Conservation (phyloP, 2,113 vertebrate genomes). For the Carettochelys insculpta region DNA sequence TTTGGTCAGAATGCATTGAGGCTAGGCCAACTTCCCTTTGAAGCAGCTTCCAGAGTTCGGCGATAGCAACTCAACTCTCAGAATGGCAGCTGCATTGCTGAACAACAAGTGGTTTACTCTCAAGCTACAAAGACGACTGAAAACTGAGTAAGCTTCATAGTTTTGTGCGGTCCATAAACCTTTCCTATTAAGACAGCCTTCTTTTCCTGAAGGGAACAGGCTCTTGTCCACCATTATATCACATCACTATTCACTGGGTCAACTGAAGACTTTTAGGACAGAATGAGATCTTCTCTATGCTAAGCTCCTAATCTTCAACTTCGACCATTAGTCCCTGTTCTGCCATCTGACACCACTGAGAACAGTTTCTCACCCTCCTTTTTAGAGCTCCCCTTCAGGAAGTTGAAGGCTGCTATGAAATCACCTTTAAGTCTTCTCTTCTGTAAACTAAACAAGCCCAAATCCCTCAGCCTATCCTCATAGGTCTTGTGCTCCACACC, state of each 20-base stretch:
- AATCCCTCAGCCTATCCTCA: too few species aligned
- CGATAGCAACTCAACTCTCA: background rate
- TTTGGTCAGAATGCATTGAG: background rate
- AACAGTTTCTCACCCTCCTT: too few species aligned
- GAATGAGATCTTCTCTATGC: background rate
- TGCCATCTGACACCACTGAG: too few species aligned
- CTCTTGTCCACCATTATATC: background rate
- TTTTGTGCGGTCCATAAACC: fast-evolving
- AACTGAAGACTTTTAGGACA: background rate
- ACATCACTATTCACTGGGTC: fast-evolving
- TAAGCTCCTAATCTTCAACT: background rate
- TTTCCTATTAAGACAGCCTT: background rate
- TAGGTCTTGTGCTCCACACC: too few species aligned
- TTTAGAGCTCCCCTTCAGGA: too few species aligned
- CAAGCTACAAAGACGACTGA: background rate
- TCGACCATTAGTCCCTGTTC: too few species aligned
- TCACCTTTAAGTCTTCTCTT: too few species aligned
- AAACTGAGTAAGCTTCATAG: background rate
- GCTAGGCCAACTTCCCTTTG: background rate
- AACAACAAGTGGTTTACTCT: background rate
- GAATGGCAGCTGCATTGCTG: background rate
- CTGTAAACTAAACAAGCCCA: too few species aligned
- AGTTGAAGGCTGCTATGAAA: too few species aligned
- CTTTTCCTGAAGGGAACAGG: background rate
- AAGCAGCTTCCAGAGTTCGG: background rate